phyloP scores from a whole-genome alignment of 1,140 invertebrate genomes.

The Musca vetustissima region DNA sequence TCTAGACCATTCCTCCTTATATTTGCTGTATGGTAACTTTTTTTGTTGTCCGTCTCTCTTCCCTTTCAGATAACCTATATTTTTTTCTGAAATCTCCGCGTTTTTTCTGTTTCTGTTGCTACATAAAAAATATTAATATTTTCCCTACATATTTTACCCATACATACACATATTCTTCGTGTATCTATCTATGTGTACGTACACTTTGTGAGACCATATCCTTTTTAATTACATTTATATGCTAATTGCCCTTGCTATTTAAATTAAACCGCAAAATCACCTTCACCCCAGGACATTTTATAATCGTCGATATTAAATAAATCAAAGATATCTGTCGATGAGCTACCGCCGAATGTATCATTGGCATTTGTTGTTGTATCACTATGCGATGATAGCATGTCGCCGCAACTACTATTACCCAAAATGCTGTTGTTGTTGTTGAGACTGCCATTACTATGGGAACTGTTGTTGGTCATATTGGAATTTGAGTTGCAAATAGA shows the following conservation, averaged over 20 bases:
- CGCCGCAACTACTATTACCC: slow-evolving; percentile 25
- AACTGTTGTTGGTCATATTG: background rate
- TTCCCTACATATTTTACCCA: no score
- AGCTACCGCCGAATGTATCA: slow-evolving; percentile 42
- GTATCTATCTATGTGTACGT: no score
- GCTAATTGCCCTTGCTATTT: background rate
- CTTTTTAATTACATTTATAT: no score
- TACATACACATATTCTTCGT: no score
- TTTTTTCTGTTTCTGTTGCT: no score
- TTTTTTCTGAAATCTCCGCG: no score
- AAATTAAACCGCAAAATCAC: slow-evolving; percentile 51
- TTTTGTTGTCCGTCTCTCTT: no score
- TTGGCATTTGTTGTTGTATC: background rate
- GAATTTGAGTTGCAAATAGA: slow-evolving; percentile 25
- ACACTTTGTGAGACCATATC: background rate
- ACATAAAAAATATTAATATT: no score
- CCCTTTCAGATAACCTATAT: no score
- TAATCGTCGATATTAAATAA: slow-evolving; percentile 55
- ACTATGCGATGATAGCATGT: background rate
- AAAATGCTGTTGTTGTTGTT: background rate
- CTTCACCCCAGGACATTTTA: slow-evolving; percentile 54
- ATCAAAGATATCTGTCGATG: slow-evolving; percentile 48
- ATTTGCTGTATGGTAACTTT: no score
- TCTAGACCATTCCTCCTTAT: no score
- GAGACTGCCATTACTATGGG: background rate